Conservation (phyloP, 2,797 vertebrate species). For the Threskiornis aethiopicus region DNA sequence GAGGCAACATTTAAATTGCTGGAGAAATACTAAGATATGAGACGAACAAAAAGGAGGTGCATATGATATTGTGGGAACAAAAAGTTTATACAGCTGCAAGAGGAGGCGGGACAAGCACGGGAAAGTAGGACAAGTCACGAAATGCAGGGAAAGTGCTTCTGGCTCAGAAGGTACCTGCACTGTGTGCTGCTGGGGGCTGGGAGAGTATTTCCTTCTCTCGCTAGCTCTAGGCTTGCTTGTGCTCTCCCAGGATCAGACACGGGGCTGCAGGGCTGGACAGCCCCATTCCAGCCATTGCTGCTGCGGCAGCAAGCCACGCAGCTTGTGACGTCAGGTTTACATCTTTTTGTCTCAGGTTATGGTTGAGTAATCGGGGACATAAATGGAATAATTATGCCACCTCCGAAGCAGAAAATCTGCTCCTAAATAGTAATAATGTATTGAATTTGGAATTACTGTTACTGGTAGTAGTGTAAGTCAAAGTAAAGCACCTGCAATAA, state of each 20-base stretch:
- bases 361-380: background rate
- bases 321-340: background rate
- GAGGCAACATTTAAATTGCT: background rate
- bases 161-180: background rate
- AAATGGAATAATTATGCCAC: background rate
- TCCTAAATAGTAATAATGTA: background rate
- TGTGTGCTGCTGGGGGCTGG: background rate
- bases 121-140: background rate
- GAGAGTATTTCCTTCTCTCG: background rate
- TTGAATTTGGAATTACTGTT: background rate
- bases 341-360: background rate
- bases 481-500: background rate
- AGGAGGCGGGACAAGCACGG: background rate
- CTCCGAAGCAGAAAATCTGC: background rate
- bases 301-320: accelerated
- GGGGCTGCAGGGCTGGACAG: background rate
- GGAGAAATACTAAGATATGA: background rate
- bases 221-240: background rate
- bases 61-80: background rate
- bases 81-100: background rate
- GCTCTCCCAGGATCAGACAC: background rate
- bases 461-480: background rate
- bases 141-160: background rate
- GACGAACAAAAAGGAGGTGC: background rate
- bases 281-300: background rate